Evolutionary conservation across 2,797 vertebrate species (phyloP).

Genomic region (Corythornis leucogaster): DNA sequence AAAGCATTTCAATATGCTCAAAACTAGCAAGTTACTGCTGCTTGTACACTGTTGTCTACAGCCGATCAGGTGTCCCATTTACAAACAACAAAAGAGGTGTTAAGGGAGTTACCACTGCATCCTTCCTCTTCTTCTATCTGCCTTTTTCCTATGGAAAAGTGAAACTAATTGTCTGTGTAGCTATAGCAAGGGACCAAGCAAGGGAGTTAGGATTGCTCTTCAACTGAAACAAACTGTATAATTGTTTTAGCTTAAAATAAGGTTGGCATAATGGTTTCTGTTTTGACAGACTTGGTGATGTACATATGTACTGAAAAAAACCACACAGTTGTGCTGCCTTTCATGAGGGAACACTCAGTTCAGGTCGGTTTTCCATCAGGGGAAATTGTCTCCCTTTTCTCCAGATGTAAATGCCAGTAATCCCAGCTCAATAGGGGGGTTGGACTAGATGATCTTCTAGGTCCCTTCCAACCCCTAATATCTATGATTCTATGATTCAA

Average conservation of each 20-base stretch:
- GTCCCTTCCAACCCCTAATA: no score
- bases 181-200: background rate
- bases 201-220: background rate
- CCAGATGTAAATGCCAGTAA: background rate
- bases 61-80: background rate
- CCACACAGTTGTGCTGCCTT: background rate
- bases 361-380: background rate
- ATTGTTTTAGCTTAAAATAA: background rate
- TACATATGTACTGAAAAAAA: background rate
- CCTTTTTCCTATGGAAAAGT: background rate
- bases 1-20: background rate
- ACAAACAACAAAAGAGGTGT: background rate
- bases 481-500: no score
- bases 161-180: fast-evolving
- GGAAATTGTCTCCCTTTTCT: background rate
- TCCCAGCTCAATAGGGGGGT: background rate
- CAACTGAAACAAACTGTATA: background rate
- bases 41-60: background rate
- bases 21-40: background rate
- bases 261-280: background rate
- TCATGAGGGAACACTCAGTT: background rate
- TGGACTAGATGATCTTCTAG: no score
- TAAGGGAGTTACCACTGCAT: background rate
- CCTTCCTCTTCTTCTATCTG: background rate
- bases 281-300: background rate